Evolutionary conservation across 2,797 vertebrate species (phyloP).

Genomic region (Oophaga sylvatica): DNA sequence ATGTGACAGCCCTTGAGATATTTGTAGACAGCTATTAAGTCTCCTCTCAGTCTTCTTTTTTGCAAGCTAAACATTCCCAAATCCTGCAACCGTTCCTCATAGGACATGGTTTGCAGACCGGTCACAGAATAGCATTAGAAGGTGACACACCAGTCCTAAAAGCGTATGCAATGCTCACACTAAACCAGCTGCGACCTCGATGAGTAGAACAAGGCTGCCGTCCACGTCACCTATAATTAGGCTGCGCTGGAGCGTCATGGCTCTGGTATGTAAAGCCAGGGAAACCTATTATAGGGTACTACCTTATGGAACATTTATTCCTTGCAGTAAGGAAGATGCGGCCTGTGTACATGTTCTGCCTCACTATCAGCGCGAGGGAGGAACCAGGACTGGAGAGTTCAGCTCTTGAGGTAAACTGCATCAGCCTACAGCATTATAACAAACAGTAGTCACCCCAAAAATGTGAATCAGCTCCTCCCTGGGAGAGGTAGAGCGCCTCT

Average conservation of each 20-base stretch:
- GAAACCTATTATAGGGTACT: neutral
- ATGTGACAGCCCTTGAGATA: too few relatives aligned
- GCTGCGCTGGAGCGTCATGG: neutral
- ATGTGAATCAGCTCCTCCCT: too few relatives aligned
- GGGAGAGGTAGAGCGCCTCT: too few relatives aligned
- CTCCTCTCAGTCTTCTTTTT: too few relatives aligned
- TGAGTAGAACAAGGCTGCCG: neutral
- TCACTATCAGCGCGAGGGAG: neutral
- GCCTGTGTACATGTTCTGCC: constrained; percentile 9
- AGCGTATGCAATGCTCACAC: neutral
- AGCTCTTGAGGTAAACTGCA: neutral
- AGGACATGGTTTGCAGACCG: too few relatives aligned
- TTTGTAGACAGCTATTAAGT: too few relatives aligned
- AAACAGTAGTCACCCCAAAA: too few relatives aligned
- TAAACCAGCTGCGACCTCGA: neutral
- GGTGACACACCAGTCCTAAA: neutral
- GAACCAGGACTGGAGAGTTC: neutral
- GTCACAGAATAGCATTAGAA: neutral
- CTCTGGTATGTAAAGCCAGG: constrained; percentile 17
- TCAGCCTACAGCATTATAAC: too few relatives aligned
- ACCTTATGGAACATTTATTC: constrained; percentile 21
- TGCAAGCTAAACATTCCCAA: too few relatives aligned
- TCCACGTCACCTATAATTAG: constrained; percentile 29
- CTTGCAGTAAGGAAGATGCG: constrained; percentile 1
- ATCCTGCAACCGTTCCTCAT: too few relatives aligned